These are phyloP conservation scores for Acanthoscelides obtectus DNA, from an alignment of 2,888 invertebrate genomes.

Conservation along the genomic window DNA sequence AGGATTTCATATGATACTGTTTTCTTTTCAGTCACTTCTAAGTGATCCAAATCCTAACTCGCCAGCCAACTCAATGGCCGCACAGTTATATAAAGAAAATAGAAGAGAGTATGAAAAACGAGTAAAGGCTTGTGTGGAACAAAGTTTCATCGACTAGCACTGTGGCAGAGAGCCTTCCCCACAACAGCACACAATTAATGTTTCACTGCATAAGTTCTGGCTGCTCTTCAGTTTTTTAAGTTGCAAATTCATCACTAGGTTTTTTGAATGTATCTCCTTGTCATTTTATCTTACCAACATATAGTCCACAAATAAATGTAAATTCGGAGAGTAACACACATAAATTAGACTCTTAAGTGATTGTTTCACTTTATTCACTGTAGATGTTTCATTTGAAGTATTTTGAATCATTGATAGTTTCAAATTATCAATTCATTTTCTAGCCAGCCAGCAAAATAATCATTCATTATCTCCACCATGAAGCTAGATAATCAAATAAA, in stretches of 20 bases:
- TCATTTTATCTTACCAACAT: constrained; percentile 4
- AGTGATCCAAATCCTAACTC: constrained; percentile 99
- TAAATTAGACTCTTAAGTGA: constrained; percentile 4
- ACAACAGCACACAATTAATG: constrained; percentile 24
- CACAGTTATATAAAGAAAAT: constrained; percentile 98
- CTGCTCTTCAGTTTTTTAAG: constrained; percentile 26
- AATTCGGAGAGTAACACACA: constrained; percentile 3
- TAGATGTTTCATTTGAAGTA: background rate
- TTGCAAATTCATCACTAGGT: constrained; percentile 17
- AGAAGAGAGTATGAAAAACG: constrained; percentile 98
- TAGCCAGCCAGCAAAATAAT: background rate
- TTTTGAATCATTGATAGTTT: background rate
- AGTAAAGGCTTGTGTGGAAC: constrained; percentile 99
- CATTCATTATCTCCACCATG: background rate
- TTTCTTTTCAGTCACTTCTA: constrained; percentile 83
- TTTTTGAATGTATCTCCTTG: constrained; percentile 7
- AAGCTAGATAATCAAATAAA: background rate
- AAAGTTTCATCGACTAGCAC: constrained; percentile 92
- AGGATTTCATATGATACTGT: background rate
- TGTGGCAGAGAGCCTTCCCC: constrained; percentile 18
- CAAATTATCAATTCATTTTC: background rate
- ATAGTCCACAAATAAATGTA: constrained; percentile 8
- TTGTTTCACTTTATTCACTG: background rate
- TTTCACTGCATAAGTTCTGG: constrained; percentile 32
- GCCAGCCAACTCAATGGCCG: constrained; percentile 98